phyloP scores from a whole-genome alignment of 2,113 vertebrate species.

The Myiozetetes cayanensis region DNA sequence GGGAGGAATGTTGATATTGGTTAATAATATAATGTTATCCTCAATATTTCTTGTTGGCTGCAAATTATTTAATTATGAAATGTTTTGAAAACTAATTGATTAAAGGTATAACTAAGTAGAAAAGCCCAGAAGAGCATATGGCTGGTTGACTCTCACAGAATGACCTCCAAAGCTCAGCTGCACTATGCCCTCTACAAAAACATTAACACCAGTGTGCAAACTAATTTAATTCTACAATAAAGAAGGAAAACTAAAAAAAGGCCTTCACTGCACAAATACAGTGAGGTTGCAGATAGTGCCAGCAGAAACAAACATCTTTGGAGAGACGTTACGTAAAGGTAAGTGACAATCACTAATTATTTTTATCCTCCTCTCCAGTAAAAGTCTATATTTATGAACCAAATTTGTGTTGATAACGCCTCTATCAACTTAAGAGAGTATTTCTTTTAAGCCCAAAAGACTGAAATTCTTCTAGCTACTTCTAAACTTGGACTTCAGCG shows the following conservation, averaged over 20 bases:
- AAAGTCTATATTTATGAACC: not conserved
- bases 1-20: not conserved
- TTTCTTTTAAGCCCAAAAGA: not conserved
- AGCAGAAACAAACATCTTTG: not conserved
- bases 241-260: not conserved
- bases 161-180: not conserved
- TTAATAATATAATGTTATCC: not conserved
- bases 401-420: not conserved
- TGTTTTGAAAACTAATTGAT: not conserved
- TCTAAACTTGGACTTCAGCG: not conserved
- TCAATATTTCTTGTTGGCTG: not conserved
- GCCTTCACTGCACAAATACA: not conserved
- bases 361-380: not conserved
- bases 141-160: not conserved
- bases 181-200: not conserved
- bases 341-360: not conserved
- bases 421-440: not conserved
- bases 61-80: not conserved
- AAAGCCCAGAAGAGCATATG: conserved; percentile 22
- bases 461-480: not conserved
- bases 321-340: not conserved
- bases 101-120: not conserved
- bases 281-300: not conserved
- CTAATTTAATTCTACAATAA: not conserved
- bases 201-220: not conserved